Evolutionary conservation across 2,797 vertebrate genomes (phyloP).

Genomic region (Pangasius sanitwongsei): DNA sequence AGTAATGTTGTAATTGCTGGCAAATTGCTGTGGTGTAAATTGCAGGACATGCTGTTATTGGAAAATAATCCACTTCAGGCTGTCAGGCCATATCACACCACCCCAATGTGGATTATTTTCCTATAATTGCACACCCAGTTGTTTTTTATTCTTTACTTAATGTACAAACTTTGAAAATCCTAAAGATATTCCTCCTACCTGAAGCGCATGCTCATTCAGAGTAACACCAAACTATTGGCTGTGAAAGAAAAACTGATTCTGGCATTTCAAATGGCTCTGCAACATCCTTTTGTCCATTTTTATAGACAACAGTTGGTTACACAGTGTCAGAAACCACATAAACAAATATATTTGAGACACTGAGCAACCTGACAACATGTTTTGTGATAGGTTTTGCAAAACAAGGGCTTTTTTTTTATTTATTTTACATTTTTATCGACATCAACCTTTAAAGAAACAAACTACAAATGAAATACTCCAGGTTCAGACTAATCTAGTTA

Average conservation of each 20-base stretch:
- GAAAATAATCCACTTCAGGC: background rate
- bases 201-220: background rate
- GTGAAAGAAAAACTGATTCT: background rate
- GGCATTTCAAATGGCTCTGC: background rate
- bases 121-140: background rate
- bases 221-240: background rate
- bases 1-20: background rate
- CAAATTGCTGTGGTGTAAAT: background rate
- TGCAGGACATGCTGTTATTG: background rate
- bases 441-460: background rate
- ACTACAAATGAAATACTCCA: background rate
- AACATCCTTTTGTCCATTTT: background rate
- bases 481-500: constrained; percentile 19
- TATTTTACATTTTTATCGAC: background rate
- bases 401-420: no score
- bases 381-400: background rate
- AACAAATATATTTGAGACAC: no score
- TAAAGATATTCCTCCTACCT: background rate
- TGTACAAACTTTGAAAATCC: background rate
- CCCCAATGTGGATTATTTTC: background rate
- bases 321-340: background rate
- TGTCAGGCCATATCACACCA: background rate
- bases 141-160: background rate
- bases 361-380: background rate
- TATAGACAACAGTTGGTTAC: background rate